These are phyloP conservation scores for Pycnomerus fuliginosus DNA, from an alignment of 2,888 invertebrate species.

Conservation along the genomic window DNA sequence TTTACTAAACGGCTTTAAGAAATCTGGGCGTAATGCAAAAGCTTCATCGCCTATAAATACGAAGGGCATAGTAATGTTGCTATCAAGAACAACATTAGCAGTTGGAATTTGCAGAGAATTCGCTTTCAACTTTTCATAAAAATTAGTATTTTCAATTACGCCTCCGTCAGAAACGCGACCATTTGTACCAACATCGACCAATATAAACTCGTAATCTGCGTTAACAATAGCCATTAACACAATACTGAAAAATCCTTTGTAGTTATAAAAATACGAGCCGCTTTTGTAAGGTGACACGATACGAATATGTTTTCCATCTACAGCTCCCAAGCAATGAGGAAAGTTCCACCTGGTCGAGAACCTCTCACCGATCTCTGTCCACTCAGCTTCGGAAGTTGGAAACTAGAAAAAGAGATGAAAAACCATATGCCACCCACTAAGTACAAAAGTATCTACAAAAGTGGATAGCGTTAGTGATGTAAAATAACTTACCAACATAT, in stretches of 20 bases:
- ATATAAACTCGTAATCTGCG: constrained; percentile 16
- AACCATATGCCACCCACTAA: not conserved
- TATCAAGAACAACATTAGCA: too few species aligned
- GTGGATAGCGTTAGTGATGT: not conserved
- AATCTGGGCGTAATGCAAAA: constrained; percentile 14
- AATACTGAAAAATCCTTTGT: constrained; percentile 15
- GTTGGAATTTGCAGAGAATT: not conserved
- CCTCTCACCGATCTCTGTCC: constrained; percentile 12
- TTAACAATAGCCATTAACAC: constrained; percentile 21
- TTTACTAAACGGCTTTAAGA: constrained; percentile 12
- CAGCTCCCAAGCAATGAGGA: too few species aligned
- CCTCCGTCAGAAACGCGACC: constrained; percentile 2
- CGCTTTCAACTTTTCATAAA: not conserved
- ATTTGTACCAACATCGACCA: constrained; percentile 16
- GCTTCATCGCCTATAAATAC: constrained; percentile 24
- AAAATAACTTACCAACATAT: not conserved
- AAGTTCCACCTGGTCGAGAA: constrained; percentile 11
- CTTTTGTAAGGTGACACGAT: constrained; percentile 19
- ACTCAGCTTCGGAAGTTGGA: constrained; percentile 13
- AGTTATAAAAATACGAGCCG: too few species aligned
- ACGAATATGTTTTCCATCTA: constrained; percentile 28
- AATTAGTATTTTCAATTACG: not conserved
- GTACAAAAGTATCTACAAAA: not conserved
- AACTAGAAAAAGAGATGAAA: constrained; percentile 10
- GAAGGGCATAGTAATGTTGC: constrained; percentile 4